Evolutionary conservation across 2,113 vertebrate genomes (phyloP), one percentile per base, ranked within the genome.

Genomic region (Rhinogobius similis): DNA sequence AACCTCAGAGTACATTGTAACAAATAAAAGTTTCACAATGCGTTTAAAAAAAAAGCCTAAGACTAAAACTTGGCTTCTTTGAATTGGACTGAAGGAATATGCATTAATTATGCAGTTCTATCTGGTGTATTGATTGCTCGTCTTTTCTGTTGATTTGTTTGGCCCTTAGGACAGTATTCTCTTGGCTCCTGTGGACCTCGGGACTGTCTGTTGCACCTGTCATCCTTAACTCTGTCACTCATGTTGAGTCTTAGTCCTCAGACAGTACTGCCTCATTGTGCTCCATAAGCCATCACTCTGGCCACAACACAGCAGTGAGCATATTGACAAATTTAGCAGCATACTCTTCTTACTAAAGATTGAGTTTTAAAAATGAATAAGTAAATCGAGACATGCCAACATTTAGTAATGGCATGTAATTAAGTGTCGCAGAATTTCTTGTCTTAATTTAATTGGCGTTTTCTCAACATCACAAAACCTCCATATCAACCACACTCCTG

Each of bases 151-250:
- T 46, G 43, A 46, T 36, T 36, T 36, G 32, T 36, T 36, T 5
- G 32, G 32, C 32, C 32, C 32, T 8, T 36, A 36, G 32, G 9
- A 46, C 43, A 46, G 43, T 5, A 18, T 46, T 23, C 9, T 52
- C 10, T 52, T 26, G 23, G 14, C 8, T 55, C 23, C 4, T 14
- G 10, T 12, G 12, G n/a, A n/a, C n/a, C n/a, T n/a, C n/a, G n/a
- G 16, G 18, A 9, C 46, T 65, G 65, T 69, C 76, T 46, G 20
- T 32, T 84, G 77, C 86, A 81, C 77, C 74, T 87, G 86, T 81
- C 67, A 70, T 56, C 21, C 36, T 20, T 61, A 32, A 58, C 18
- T 65, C 9, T 46, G 52, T 23, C 24, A 36, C 18, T 62, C 59
- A n/a, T 18, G 58, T 38, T 38, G n/a, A 39, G 32, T 8, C 32